Conservation (phyloP, 2,888 invertebrate genomes). For the Camponotus fellah region DNA sequence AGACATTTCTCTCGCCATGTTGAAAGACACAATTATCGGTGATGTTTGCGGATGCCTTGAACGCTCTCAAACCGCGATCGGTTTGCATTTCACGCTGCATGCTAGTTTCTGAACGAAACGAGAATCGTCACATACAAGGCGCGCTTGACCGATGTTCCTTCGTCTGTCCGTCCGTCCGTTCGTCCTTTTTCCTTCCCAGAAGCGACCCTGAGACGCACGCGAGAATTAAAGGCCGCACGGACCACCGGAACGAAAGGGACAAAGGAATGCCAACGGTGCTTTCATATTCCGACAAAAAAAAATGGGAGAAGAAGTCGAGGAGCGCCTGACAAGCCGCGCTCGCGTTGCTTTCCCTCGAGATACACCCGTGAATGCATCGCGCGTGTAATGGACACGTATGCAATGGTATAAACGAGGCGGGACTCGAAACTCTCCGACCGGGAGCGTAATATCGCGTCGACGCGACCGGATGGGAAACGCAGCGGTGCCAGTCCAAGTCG, state of each 20-base stretch:
- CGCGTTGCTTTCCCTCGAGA: conserved; percentile 69
- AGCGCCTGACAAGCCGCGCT: conserved; percentile 26
- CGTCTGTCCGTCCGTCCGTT: neutral
- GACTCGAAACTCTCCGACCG: conserved; percentile 56
- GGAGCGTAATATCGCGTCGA: conserved; percentile 57
- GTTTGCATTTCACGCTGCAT: conserved; percentile 26
- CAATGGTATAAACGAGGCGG: conserved; percentile 49
- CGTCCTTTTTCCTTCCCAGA: conserved; percentile 55
- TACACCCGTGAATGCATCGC: conserved; percentile 35
- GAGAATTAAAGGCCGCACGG: conserved; percentile 69
- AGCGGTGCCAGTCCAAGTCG: conserved; percentile 55
- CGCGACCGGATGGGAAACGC: conserved; percentile 69
- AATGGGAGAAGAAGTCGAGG: conserved; percentile 36
- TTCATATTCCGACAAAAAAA: conserved; percentile 60
- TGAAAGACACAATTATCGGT: conserved; percentile 27
- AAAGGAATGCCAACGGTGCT: conserved; percentile 66
- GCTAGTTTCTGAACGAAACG: conserved; percentile 40
- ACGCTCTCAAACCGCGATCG: conserved; percentile 37
- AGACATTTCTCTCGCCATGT: conserved; percentile 6
- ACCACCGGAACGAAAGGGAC: conserved; percentile 66
- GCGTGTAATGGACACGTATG: conserved; percentile 40
- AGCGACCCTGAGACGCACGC: conserved; percentile 54
- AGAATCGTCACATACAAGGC: conserved; percentile 29
- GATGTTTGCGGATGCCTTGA: conserved; percentile 9
- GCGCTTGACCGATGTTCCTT: conserved; percentile 19